phyloP scores from a whole-genome alignment of 2,888 invertebrate genomes.

The Trilocha varians region DNA sequence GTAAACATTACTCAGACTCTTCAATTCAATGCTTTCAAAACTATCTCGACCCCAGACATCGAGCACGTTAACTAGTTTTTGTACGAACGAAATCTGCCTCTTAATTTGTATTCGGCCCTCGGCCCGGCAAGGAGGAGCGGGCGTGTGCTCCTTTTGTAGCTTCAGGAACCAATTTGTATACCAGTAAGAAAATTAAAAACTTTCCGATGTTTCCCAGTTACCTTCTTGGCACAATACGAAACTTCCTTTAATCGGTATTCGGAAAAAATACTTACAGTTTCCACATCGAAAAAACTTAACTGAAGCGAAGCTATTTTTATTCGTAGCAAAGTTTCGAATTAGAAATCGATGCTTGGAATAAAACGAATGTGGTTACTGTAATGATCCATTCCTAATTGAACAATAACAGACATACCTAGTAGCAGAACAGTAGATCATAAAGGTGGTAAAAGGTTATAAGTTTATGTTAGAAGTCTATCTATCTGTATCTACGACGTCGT shows the following conservation, averaged over 20 bases:
- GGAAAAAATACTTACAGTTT: slow-evolving; percentile 5
- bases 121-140: slow-evolving; percentile 39
- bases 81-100: slow-evolving; percentile 45
- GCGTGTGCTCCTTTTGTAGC: slow-evolving; percentile 59
- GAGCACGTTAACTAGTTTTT: slow-evolving; percentile 57
- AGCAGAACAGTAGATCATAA: too few relatives aligned
- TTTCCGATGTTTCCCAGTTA: slow-evolving; percentile 42
- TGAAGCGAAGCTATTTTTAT: background rate
- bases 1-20: too few relatives aligned
- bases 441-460: too few relatives aligned
- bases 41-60: slow-evolving; percentile 49
- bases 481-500: too few relatives aligned
- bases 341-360: too few relatives aligned
- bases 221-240: slow-evolving; percentile 36
- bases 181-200: slow-evolving; percentile 63
- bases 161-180: slow-evolving; percentile 66
- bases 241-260: slow-evolving; percentile 20
- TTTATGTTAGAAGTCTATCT: too few relatives aligned
- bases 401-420: too few relatives aligned
- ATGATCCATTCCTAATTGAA: too few relatives aligned
- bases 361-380: too few relatives aligned
- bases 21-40: slow-evolving; percentile 35
- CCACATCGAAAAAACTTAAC: background rate
- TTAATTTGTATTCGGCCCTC: slow-evolving; percentile 65
- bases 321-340: background rate